Conservation (phyloP, 2,113 vertebrate species). For the Acinonyx jubatus region DNA sequence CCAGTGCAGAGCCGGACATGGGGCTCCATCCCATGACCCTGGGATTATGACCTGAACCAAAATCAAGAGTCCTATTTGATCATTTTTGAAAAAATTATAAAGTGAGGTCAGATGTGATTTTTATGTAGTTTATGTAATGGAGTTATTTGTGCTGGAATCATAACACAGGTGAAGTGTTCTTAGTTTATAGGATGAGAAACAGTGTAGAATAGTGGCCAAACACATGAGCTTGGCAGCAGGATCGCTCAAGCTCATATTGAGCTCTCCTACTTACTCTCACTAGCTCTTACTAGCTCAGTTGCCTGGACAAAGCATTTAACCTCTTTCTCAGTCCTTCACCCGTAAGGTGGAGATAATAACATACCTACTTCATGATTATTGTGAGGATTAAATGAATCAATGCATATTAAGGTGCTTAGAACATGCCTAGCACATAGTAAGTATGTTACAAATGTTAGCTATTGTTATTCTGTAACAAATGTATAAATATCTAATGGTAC, state of each 20-base stretch:
- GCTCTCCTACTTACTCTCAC: not conserved
- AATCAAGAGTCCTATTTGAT: no score
- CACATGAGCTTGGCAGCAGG: accelerated
- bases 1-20: no score
- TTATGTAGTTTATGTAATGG: not conserved
- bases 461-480: not conserved
- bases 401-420: not conserved
- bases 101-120: not conserved
- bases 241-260: accelerated
- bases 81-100: not conserved
- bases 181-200: not conserved
- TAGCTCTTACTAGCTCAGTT: not conserved
- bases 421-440: not conserved
- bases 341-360: not conserved
- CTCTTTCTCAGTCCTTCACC: not conserved
- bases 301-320: not conserved
- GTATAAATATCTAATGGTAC: not conserved
- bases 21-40: no score
- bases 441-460: not conserved
- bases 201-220: not conserved
- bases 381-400: not conserved
- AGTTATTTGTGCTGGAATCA: not conserved
- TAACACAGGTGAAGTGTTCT: not conserved
- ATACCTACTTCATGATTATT: not conserved
- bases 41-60: no score